Evolutionary conservation across 2,888 invertebrate species (phyloP).

Genomic region (Hypselothyrea guttata): DNA sequence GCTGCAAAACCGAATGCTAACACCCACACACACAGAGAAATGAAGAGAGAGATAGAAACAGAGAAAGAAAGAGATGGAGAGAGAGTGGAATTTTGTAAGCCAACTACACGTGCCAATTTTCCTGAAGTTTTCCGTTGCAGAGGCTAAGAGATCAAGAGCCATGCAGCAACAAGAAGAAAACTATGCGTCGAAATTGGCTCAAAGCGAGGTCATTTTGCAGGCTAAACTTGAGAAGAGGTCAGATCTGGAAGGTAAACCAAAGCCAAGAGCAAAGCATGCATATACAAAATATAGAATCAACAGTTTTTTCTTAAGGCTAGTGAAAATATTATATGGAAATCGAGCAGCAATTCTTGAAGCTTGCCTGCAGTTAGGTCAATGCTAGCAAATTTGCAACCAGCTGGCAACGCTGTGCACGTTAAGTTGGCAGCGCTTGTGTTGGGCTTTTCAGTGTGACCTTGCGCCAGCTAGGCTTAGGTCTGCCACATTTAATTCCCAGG

Average conservation of each 20-base stretch:
- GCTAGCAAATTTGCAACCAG: too few species aligned
- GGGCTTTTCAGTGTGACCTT: constrained; percentile 23
- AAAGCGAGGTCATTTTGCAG: constrained; percentile 24
- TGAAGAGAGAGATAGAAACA: neutral
- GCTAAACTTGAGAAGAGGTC: constrained; percentile 32
- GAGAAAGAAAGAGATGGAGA: neutral
- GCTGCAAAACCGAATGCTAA: constrained; percentile 22
- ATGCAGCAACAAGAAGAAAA: constrained; percentile 19
- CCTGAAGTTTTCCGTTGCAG: constrained; percentile 14
- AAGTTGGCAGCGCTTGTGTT: too few species aligned
- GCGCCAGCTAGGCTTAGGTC: neutral
- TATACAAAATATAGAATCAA: neutral
- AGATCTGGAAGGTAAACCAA: constrained; percentile 18
- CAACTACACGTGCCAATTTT: constrained; percentile 69
- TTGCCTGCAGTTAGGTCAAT: neutral
- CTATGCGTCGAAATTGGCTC: constrained; percentile 23
- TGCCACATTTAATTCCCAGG: constrained; percentile 16
- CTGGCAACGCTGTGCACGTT: too few species aligned
- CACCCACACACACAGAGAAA: constrained; percentile 6
- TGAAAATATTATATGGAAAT: constrained; percentile 5
- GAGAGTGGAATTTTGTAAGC: constrained; percentile 26
- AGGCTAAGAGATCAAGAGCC: constrained; percentile 37
- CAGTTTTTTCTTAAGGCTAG: constrained; percentile 10
- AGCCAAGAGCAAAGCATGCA: constrained; percentile 5
- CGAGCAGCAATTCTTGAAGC: neutral